Base-by-base conservation (phyloP, 2,797 vertebrate species). In the Urosaurus nigricauda region DNA sequence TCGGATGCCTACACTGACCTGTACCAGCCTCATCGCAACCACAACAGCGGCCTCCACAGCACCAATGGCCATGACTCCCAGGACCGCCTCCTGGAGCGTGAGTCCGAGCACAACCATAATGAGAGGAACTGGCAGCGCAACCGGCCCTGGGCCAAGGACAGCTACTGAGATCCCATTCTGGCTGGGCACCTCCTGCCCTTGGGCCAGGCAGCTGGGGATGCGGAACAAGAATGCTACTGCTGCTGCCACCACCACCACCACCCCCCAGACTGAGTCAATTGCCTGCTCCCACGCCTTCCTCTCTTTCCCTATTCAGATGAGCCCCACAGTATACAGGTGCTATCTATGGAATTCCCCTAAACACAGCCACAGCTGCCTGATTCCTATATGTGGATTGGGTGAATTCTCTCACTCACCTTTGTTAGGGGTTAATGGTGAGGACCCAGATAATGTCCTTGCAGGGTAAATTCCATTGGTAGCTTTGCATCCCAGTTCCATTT, bases 61-160 rank as follows among this genome's bases (percentile, higher is more conserved):
- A 95, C 98, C 90, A 98, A 98, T 0, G 98, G 98, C 87, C 98
- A 98, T 1, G 98, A 98, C 95, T 97, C 98, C 21, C 98, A 98
- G 95, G 98, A 97, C 94, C 94, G 97, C 93, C 98, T 98, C 94
- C 97, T 98, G 56, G 97, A 97, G 87, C 97, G 97, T 40, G 97
- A 98, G 87, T 95, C 97, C n/a, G 98, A 98, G 96, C 98, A 98
- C 82, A 97, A 97, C 93, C 98, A 98, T 96, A 98, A 97, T 93
- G 98, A 98, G 95, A 97, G 98, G 95, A 98, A 98, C 97, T 98
- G 98, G 94, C 98, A 98, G 94, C 98, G 98, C 94, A 98, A 97
- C 94, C 97, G 98, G 90, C 98, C 98, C 89, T 99, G 98, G 98
- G 98, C 98, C 88, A 97, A 98, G 96, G 98, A 99, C 96, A 99